These are phyloP conservation scores for Noctua janthina DNA, from an alignment of 2,888 invertebrate genomes.

Conservation along the genomic window DNA sequence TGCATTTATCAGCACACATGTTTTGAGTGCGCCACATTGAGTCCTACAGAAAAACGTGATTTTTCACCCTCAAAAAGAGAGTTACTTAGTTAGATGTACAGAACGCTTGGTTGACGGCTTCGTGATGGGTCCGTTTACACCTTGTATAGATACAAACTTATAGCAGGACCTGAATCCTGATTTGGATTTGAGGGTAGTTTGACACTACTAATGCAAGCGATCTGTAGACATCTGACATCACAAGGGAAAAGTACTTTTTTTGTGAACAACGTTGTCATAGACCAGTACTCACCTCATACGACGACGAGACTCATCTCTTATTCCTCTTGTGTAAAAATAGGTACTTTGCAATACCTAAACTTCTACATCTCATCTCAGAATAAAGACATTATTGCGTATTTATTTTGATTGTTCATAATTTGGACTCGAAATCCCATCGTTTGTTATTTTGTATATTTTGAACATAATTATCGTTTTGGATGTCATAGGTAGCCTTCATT, in stretches of 20 bases:
- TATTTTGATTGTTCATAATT: slow-evolving; percentile 27
- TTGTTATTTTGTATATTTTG: slow-evolving; percentile 36
- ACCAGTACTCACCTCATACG: background rate
- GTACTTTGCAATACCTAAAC: background rate
- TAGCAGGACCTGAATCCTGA: background rate
- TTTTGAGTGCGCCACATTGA: too few species aligned
- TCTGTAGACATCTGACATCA: background rate
- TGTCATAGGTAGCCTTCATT: slow-evolving; percentile 2
- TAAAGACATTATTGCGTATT: slow-evolving; percentile 48
- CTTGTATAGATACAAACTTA: background rate
- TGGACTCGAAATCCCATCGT: slow-evolving; percentile 17
- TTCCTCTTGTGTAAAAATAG: background rate
- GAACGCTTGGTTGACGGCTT: too few species aligned
- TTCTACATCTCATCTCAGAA: slow-evolving; percentile 44
- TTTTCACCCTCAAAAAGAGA: too few species aligned
- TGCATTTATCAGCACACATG: too few species aligned
- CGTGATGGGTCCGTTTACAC: too few species aligned
- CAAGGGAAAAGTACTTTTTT: background rate
- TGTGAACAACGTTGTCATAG: background rate
- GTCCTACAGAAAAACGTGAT: too few species aligned
- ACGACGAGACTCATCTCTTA: background rate
- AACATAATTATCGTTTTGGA: slow-evolving; percentile 47
- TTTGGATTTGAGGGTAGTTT: background rate
- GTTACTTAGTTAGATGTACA: too few species aligned
- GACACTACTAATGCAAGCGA: background rate